Conservation (phyloP, 2,113 vertebrate genomes). For the Carassius carassius region DNA sequence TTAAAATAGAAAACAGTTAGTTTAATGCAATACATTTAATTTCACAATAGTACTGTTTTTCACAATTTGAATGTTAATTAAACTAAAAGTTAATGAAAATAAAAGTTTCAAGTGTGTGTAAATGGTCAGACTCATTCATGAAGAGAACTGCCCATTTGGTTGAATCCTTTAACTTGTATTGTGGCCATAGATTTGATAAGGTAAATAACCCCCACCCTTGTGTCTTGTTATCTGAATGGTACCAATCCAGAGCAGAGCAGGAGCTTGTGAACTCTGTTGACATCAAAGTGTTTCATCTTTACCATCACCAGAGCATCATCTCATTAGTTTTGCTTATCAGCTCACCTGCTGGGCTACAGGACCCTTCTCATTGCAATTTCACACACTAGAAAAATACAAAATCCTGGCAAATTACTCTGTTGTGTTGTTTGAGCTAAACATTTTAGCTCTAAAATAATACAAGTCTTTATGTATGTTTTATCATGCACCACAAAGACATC, state of each 20-base stretch:
- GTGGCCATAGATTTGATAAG: constrained; percentile 13
- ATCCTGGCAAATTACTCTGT: neutral
- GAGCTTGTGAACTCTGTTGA: constrained; percentile 53
- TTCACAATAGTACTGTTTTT: neutral
- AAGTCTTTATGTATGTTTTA: neutral
- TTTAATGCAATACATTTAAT: neutral
- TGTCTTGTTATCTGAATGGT: constrained; percentile 49
- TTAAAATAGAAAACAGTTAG: neutral
- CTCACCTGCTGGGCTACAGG: constrained; percentile 38
- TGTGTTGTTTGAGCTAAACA: neutral
- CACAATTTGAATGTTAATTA: too few relatives aligned
- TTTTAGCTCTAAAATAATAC: neutral
- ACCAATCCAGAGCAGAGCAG: constrained; percentile 45
- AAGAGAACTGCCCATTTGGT: constrained; percentile 15
- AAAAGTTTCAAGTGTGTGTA: neutral
- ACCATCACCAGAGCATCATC: constrained; percentile 20
- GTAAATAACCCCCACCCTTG: neutral
- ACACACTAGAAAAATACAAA: neutral
- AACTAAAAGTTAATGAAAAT: neutral
- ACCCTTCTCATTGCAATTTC: constrained; percentile 2
- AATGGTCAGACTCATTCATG: constrained; percentile 4
- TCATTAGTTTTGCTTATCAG: constrained; percentile 45
- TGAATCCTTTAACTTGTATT: constrained; percentile 21
- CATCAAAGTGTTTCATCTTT: constrained; percentile 50
- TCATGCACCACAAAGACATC: neutral